Evolutionary conservation across 1,140 invertebrate genomes (phyloP).

Genomic region (Oedothorax gibbosus): DNA sequence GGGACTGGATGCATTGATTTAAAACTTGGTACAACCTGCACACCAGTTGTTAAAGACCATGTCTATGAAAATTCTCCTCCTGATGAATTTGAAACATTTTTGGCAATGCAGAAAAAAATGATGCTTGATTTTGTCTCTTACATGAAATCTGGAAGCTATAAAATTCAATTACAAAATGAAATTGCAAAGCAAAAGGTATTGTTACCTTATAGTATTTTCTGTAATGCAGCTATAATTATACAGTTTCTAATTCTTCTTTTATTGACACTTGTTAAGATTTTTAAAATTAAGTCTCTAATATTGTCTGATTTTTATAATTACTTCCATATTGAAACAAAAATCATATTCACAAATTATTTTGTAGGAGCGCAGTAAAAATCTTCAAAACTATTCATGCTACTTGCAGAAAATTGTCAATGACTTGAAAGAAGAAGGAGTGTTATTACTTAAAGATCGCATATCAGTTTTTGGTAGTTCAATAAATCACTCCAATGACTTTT

Average conservation of each 20-base stretch:
- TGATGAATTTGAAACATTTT: constrained; percentile 85
- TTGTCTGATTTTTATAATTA: background rate
- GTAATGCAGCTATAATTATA: background rate
- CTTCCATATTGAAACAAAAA: too few relatives aligned
- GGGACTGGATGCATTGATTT: constrained; percentile 91
- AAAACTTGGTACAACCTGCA: constrained; percentile 72
- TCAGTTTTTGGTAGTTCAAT: constrained; percentile 89
- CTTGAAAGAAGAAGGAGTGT: constrained; percentile 91
- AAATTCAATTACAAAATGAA: constrained; percentile 78
- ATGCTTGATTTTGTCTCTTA: constrained; percentile 83
- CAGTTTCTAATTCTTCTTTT: background rate
- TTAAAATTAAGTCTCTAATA: background rate
- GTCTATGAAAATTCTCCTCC: constrained; percentile 68
- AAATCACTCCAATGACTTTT: constrained; percentile 83
- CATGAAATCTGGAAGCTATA: constrained; percentile 84
- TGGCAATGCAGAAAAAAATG: constrained; percentile 86
- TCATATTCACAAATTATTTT: constrained; percentile 60
- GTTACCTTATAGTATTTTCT: background rate
- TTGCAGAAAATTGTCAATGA: constrained; percentile 91
- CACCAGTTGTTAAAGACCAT: constrained; percentile 3
- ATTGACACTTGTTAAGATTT: background rate
- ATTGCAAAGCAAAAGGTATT: constrained; percentile 82
- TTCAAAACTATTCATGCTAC: constrained; percentile 44
- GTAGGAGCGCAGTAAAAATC: constrained; percentile 83
- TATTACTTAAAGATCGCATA: constrained; percentile 88